Percentiles rank a stretch among this genome's conserved stretches.
Conservation (phyloP, 2,797 vertebrate genomes). For the Sebastes taczanowskii region DNA sequence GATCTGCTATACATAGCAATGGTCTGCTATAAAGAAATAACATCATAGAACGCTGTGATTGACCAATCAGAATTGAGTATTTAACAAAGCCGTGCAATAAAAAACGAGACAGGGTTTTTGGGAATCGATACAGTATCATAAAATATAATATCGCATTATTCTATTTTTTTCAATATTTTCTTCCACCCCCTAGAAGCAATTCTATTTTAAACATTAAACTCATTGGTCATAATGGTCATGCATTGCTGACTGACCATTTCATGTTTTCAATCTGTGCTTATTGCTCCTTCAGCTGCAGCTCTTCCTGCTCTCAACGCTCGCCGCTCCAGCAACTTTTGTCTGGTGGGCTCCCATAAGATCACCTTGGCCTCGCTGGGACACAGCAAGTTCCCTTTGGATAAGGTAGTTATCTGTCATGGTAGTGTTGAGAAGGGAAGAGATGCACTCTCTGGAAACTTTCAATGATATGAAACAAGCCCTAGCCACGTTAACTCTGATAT, state of each 20-base stretch:
- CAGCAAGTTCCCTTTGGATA: constrained; percentile 84
- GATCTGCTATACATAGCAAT: too few relatives aligned
- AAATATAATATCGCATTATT: too few relatives aligned
- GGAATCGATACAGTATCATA: too few relatives aligned
- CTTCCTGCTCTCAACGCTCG: constrained; percentile 56
- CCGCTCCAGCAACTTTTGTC: constrained; percentile 83
- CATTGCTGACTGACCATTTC: background rate
- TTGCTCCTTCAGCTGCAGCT: constrained; percentile 53
- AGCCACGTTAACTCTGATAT: background rate
- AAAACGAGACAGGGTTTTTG: too few relatives aligned
- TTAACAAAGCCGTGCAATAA: too few relatives aligned
- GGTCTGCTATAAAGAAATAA: too few relatives aligned
- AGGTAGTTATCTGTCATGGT: constrained; percentile 66
- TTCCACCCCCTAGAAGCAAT: too few relatives aligned
- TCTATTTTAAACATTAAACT: background rate
- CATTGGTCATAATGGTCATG: background rate
- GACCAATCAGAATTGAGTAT: too few relatives aligned
- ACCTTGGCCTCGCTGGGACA: constrained; percentile 82
- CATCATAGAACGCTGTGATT: too few relatives aligned
- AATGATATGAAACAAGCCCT: background rate
- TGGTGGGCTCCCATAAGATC: constrained; percentile 86
- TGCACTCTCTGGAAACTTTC: background rate
- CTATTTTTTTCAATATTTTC: too few relatives aligned
- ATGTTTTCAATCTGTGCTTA: background rate
- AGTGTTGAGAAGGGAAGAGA: background rate